Evolutionary conservation across 2,797 vertebrate genomes (phyloP), one percentile per base, ranked within the genome.

Genomic region (Cyprinella venusta): DNA sequence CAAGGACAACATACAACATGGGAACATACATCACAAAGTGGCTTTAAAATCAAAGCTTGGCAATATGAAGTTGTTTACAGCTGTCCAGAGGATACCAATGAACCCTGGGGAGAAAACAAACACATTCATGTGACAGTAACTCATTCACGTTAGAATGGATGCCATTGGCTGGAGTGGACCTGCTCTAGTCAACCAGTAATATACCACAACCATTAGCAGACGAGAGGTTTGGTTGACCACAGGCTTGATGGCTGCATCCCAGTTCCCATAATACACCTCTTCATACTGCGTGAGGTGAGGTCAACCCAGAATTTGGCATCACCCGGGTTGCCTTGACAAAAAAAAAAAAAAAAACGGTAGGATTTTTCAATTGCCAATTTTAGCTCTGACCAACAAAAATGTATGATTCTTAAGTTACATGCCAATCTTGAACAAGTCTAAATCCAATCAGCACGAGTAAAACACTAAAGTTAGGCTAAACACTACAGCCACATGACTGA

Each of bases 41-140:
- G 75, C 70, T 76, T 82, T 77, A 38, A 82, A 72, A 83, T 65
- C 70, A 79, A 76, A 85, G 67, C 38, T 84, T 86, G 86, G 86
- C 79, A 86, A 84, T 78, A 42, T 63, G 6, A 67, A 68, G 61
- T 36, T 18, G 19, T 69, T 59, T 36, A 38, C 56, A 74, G 48
- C 63, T 56, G 48, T 26, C 71, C 19, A 7, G 63, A 48, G 64
- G 76, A 79, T 64, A 45, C 76, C 33, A 42, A 75, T 77, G 5
- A 36, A 81, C 24, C 33, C 70, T 74, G 40, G 68, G 52, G 45
- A 81, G 65, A 45, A 40, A 45, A 72, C 45, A 56, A 71, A 82
- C 71, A 54, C 68, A 72, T 48, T 75, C 59, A 50, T 48, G 54
- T 61, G 45, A 81, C 21, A 61, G 70, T 69, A 79, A 79, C 13